phyloP scores from a whole-genome alignment of 2,797 vertebrate species.

The Cyprinodon diabolis region DNA sequence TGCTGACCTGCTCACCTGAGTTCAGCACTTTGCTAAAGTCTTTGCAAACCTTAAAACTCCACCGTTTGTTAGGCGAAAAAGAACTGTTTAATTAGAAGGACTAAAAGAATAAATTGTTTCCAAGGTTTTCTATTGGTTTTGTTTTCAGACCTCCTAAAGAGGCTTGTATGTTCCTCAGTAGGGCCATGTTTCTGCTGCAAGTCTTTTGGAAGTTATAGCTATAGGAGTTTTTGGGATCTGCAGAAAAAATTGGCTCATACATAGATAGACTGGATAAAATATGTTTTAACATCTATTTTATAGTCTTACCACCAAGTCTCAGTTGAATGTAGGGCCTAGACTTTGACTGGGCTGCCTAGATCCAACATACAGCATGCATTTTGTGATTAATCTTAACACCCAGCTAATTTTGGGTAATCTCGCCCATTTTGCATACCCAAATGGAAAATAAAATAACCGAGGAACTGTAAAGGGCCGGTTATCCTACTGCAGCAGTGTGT shows the following conservation, averaged over 20 bases:
- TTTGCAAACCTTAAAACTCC: background rate
- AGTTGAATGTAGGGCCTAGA: background rate
- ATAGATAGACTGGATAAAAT: background rate
- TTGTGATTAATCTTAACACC: background rate
- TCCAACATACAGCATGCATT: background rate
- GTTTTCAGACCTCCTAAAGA: background rate
- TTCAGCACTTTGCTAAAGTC: background rate
- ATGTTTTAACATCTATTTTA: background rate
- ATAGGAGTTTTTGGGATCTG: background rate
- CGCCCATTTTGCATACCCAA: no score
- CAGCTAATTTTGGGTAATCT: no score
- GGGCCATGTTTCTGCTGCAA: background rate
- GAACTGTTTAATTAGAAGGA: no score
- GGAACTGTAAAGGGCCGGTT: no score
- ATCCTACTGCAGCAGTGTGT: no score
- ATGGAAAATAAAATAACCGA: no score
- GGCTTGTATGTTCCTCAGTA: no score
- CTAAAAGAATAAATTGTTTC: background rate
- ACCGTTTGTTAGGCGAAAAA: background rate
- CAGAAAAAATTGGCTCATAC: background rate
- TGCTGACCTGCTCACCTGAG: conserved; percentile 29
- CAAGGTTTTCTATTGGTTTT: background rate
- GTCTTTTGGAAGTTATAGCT: background rate
- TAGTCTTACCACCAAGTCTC: background rate
- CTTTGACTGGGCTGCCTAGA: background rate